Conservation (phyloP, 2,797 vertebrate genomes). For the Tarsius wallacei region DNA sequence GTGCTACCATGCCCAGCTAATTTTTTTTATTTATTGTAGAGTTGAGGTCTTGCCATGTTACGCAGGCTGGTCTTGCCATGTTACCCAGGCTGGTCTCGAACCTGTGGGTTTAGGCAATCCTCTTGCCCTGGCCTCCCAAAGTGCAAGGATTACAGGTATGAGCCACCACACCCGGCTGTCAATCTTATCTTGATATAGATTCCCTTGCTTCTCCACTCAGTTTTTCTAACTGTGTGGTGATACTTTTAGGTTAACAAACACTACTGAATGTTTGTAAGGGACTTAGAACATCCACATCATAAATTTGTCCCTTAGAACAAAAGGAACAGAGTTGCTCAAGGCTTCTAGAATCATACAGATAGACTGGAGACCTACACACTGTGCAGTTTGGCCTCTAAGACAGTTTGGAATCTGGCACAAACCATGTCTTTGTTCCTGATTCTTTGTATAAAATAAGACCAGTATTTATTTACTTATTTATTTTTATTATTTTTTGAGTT, state of each 20-base stretch:
- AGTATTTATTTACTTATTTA: no score
- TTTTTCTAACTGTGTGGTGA: conserved; percentile 49
- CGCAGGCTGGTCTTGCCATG: no score
- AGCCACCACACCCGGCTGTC: no score
- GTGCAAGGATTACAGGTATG: no score
- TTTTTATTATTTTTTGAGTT: no score
- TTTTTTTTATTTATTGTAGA: no score
- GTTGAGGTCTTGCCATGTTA: no score
- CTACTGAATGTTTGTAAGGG: conserved; percentile 51
- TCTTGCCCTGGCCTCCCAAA: no score
- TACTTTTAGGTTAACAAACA: conserved; percentile 59
- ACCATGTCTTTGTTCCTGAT: conserved; percentile 39
- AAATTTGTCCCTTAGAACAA: not conserved
- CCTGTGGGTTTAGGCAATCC: no score
- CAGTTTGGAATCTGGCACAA: conserved; percentile 21
- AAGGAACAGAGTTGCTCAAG: not conserved
- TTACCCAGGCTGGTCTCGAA: no score
- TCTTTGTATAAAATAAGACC: conserved; percentile 35
- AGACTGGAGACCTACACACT: not conserved
- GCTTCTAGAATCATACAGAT: not conserved
- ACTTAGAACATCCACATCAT: conserved; percentile 17
- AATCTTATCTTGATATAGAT: not conserved
- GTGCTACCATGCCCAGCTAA: no score
- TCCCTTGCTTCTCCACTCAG: not conserved
- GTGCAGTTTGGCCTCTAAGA: not conserved